Percentiles rank a stretch among this genome's conserved stretches.
Conservation (phyloP, 2,888 invertebrate species). For the Chouioia cunea region DNA sequence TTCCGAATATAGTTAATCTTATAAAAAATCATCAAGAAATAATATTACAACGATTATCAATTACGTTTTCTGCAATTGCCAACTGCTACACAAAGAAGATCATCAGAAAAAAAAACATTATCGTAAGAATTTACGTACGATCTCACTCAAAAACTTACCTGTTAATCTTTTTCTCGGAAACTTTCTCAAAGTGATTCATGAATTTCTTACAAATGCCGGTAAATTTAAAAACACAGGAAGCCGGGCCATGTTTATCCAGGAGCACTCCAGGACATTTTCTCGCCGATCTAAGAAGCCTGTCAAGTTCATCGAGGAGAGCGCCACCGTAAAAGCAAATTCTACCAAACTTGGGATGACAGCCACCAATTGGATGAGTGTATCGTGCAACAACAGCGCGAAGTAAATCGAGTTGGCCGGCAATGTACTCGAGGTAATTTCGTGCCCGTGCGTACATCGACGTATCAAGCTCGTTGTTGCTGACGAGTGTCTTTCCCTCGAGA, state of each 20-base stretch:
- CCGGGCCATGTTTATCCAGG: constrained; percentile 42
- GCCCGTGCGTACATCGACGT: constrained; percentile 51
- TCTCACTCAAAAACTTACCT: too few relatives aligned
- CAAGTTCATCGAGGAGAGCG: constrained; percentile 59
- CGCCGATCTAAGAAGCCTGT: constrained; percentile 53
- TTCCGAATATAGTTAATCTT: too few relatives aligned
- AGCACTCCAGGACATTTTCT: constrained; percentile 48
- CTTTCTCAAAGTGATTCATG: constrained; percentile 65
- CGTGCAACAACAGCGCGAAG: constrained; percentile 64
- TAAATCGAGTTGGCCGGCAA: constrained; percentile 61
- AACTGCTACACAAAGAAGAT: too few relatives aligned
- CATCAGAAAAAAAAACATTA: too few relatives aligned
- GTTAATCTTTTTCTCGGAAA: constrained; percentile 63
- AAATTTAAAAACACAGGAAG: constrained; percentile 51
- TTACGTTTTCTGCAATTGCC: too few relatives aligned
- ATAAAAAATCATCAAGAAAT: too few relatives aligned
- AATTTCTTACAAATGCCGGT: constrained; percentile 59
- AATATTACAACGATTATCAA: too few relatives aligned
- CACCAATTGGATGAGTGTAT: constrained; percentile 61
- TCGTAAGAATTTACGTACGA: too few relatives aligned
- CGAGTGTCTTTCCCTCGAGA: constrained; percentile 47
- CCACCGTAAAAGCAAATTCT: constrained; percentile 63
- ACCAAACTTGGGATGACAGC: constrained; percentile 51
- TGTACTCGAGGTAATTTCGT: constrained; percentile 57
- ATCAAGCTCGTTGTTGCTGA: constrained; percentile 47